These are phyloP conservation scores for Proales similis DNA, from an alignment of 1,140 invertebrate species.

Conservation along the genomic window DNA sequence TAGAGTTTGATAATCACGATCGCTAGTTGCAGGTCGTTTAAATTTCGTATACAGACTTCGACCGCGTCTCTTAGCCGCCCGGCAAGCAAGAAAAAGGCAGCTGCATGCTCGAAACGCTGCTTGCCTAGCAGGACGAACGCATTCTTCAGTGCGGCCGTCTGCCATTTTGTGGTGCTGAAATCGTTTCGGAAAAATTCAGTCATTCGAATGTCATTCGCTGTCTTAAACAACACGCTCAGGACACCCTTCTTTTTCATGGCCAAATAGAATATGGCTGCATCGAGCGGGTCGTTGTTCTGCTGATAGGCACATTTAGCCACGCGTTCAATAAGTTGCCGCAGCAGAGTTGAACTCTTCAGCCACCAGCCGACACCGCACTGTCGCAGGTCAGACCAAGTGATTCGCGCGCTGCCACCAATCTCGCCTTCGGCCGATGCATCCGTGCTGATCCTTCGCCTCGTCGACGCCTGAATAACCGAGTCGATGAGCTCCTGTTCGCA, in stretches of 20 bases:
- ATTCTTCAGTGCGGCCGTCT: slow-evolving; percentile 93
- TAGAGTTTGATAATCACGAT: slow-evolving; percentile 85
- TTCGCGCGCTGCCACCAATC: neutral
- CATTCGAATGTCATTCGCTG: slow-evolving; percentile 76
- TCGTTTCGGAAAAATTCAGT: slow-evolving; percentile 88
- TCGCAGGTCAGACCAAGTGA: slow-evolving; percentile 78
- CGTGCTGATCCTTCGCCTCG: too few species aligned
- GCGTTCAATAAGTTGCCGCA: slow-evolving; percentile 80
- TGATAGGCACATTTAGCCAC: slow-evolving; percentile 84
- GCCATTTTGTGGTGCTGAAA: slow-evolving; percentile 82
- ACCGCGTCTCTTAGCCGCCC: slow-evolving; percentile 87
- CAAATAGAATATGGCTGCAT: slow-evolving; percentile 91
- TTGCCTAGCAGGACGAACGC: slow-evolving; percentile 89
- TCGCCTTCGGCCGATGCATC: neutral
- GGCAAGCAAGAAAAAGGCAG: slow-evolving; percentile 79
- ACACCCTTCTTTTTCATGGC: slow-evolving; percentile 97
- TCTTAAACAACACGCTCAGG: slow-evolving; percentile 88
- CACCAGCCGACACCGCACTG: slow-evolving; percentile 94
- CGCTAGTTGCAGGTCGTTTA: slow-evolving; percentile 90
- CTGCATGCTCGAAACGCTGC: slow-evolving; percentile 74
- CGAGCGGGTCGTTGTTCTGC: slow-evolving; percentile 79
- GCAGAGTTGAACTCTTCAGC: slow-evolving; percentile 74
- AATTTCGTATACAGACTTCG: slow-evolving; percentile 80
- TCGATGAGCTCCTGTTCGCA: slow-evolving; percentile 85
- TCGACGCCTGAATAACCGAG: slow-evolving; percentile 57